Evolutionary conservation across 2,888 invertebrate genomes (phyloP), one percentile per base, ranked within the genome.

Genomic region (Leucozona laternaria): DNA sequence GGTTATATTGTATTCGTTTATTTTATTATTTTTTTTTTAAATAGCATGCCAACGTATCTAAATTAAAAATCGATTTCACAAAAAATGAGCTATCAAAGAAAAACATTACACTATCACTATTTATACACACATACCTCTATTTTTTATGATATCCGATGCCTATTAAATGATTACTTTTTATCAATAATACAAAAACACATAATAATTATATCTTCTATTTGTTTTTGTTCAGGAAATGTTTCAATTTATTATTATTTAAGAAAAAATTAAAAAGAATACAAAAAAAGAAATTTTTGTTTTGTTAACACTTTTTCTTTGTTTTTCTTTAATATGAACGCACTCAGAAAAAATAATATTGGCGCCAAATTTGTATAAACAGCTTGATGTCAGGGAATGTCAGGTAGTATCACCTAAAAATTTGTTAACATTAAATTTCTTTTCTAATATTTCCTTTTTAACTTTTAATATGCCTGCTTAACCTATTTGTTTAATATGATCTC

Each of bases 31-130:
- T 55, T 4, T 31, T n/a, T 20, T 34, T 31, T n/a, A 13, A 20
- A 58, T 34, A 2, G 15, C 8, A 48, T 50, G n/a, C 8, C 34
- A 50, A 66, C 34, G 22, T 34, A 50, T 50, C 68, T 68, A n/a
- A 68, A 68, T 68, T 68, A 31, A 37, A 68, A 50, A 68, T 68
- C 68, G 50, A 53, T 50, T 22, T 34, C n/a, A n/a, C 10, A 68
- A 34, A 37, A 34, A 5, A n/a, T 43, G 3, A 62, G n/a, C n/a
- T 25, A n/a, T 0, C n/a, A 15, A 13, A 37, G 4, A 37, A 60
- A 13, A 25, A 22, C 25, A 17, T 6, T 11, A 40, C 28, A 37
- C 37, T n/a, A 45, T 45, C 43, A 17, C 17, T 17, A 45, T 7
- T 45, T 45, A 10, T 17, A 45, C 13, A 37, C 6, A 53, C 22